A percentile compares a stretch with the other conserved stretches of the same genome.
Evolutionary conservation across 2,888 invertebrate genomes (phyloP).

Genomic region (Petrolisthes cinctipes): DNA sequence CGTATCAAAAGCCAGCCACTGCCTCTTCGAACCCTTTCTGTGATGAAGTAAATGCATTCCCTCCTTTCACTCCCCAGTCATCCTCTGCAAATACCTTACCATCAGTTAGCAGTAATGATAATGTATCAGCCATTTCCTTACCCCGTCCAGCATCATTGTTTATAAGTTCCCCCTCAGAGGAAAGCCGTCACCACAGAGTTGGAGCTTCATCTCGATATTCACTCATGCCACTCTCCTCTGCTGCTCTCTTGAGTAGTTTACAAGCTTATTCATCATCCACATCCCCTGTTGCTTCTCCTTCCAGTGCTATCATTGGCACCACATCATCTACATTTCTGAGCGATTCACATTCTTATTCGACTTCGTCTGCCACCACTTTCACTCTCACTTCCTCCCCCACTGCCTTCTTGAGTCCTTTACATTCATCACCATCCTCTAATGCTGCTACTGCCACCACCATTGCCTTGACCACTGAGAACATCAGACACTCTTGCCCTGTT

Average conservation of each 20-base stretch:
- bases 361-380: not conserved
- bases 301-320: not conserved
- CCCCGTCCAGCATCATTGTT: conserved; percentile 42
- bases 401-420: not conserved
- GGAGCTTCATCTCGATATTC: conserved; percentile 28
- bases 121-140: not conserved
- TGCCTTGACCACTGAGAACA: not conserved
- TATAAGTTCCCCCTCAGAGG: conserved; percentile 15
- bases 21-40: conserved; percentile 40
- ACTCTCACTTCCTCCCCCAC: not conserved
- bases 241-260: conserved; percentile 17
- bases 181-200: not conserved
- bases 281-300: not conserved
- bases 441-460: not conserved
- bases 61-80: not conserved
- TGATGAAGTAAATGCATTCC: not conserved
- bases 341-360: not conserved
- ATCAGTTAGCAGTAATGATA: not conserved
- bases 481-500: not conserved
- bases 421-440: not conserved
- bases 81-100: not conserved
- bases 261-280: not conserved
- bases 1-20: not conserved
- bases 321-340: too few relatives aligned
- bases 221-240: conserved; percentile 37